A percentile compares a stretch with the other conserved stretches of the same genome.
Conservation (phyloP, 2,797 vertebrate genomes). For the Poeciliopsis paucimaculata region DNA sequence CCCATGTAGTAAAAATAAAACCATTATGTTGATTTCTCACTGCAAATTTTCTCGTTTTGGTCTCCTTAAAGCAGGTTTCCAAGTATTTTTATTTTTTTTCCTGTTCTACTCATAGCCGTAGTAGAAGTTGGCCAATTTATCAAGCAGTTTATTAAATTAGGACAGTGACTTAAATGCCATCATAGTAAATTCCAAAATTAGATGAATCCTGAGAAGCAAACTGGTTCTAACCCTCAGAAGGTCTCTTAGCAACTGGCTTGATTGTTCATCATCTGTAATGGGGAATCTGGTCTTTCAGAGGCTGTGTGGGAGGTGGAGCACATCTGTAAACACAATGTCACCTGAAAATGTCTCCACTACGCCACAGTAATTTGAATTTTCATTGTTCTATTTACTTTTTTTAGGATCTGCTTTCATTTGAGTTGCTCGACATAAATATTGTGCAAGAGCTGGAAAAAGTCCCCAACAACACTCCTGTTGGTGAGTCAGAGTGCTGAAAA, state of each 20-base stretch:
- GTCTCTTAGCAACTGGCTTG: not conserved
- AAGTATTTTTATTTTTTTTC: not conserved
- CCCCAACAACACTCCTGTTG: constrained; percentile 91
- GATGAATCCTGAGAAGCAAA: not conserved
- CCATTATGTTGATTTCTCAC: not conserved
- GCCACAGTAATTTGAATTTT: not conserved
- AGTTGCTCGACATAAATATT: constrained; percentile 96
- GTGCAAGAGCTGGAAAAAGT: constrained; percentile 96
- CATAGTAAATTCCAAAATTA: not conserved
- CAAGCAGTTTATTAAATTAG: not conserved
- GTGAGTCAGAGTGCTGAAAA: constrained; percentile 77
- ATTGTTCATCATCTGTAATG: not conserved
- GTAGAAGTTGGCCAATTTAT: not conserved
- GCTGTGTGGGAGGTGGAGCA: not conserved
- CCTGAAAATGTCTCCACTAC: not conserved
- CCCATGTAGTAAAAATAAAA: not conserved
- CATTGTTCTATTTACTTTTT: not conserved
- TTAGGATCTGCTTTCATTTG: constrained; percentile 95
- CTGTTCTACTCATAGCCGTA: not conserved
- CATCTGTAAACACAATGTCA: not conserved
- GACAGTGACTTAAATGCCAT: not conserved
- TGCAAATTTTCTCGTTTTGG: not conserved
- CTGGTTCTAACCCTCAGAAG: not conserved
- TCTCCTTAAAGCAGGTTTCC: not conserved
- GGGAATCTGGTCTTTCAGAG: not conserved